These are phyloP conservation scores for Tachina lurida DNA, from an alignment of 2,888 invertebrate genomes.

Conservation along the genomic window DNA sequence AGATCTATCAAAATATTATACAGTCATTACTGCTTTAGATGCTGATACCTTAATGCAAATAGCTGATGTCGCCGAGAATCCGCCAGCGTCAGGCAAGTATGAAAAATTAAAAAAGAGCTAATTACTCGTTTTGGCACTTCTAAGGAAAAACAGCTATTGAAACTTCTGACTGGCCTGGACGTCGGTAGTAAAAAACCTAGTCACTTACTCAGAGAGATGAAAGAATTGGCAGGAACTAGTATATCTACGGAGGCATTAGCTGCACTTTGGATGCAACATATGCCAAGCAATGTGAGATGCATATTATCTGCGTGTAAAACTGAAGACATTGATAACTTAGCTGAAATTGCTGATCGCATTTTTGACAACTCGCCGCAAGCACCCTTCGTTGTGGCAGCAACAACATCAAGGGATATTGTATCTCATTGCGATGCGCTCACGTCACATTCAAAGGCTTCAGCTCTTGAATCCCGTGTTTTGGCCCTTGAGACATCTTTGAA, in stretches of 20 bases:
- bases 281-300: conserved; percentile 55
- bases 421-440: no score
- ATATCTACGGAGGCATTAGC: conserved; percentile 48
- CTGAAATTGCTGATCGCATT: conserved; percentile 29
- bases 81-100: no score
- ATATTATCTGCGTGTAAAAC: conserved; percentile 57
- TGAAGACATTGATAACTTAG: conserved; percentile 31
- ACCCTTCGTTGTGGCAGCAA: no score
- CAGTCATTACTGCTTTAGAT: no score
- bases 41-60: no score
- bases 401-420: no score
- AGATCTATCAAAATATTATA: no score
- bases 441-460: no score
- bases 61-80: no score
- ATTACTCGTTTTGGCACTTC: conserved; percentile 56
- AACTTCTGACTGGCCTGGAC: conserved; percentile 48
- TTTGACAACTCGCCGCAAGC: no score
- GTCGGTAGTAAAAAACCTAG: conserved; percentile 47
- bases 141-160: conserved; percentile 52
- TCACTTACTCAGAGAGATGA: conserved; percentile 61
- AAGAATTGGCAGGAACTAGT: conserved; percentile 39
- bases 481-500: no score
- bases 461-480: no score
- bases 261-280: conserved; percentile 54
- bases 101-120: conserved; percentile 59